Conservation (phyloP, 2,888 invertebrate genomes). For the Habrosyne pyritoides region DNA sequence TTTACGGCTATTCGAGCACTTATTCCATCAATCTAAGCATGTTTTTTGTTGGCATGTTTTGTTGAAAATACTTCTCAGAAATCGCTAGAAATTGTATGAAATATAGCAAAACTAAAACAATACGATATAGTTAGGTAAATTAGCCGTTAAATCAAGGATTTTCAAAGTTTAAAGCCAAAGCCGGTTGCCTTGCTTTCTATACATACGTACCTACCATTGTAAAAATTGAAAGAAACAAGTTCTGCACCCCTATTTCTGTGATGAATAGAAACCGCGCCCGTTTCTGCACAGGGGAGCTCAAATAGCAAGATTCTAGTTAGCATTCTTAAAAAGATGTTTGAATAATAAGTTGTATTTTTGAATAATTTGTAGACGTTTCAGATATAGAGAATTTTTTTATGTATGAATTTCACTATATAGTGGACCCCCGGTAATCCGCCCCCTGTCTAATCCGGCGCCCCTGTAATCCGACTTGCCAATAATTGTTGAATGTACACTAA, state of each 20-base stretch:
- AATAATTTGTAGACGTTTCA: no score
- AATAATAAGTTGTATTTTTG: no score
- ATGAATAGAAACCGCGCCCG: not conserved
- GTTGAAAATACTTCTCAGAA: not conserved
- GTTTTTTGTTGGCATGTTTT: not conserved
- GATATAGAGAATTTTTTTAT: no score
- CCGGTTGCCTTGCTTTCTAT: not conserved
- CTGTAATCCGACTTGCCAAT: no score
- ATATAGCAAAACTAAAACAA: not conserved
- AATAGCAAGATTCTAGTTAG: not conserved
- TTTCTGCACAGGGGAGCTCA: not conserved
- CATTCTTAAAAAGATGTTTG: no score
- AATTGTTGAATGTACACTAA: no score
- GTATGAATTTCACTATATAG: no score
- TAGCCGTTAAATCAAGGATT: not conserved
- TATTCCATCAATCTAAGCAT: not conserved
- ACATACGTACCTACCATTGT: no score
- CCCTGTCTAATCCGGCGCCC: no score
- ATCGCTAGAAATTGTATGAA: not conserved
- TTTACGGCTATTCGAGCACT: not conserved
- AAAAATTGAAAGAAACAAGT: not conserved
- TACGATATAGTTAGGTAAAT: not conserved
- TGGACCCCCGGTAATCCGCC: no score
- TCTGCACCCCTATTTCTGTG: not conserved
- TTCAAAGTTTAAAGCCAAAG: not conserved